Evolutionary conservation across 2,888 invertebrate genomes (phyloP).

Genomic region (Apamea epomidion): DNA sequence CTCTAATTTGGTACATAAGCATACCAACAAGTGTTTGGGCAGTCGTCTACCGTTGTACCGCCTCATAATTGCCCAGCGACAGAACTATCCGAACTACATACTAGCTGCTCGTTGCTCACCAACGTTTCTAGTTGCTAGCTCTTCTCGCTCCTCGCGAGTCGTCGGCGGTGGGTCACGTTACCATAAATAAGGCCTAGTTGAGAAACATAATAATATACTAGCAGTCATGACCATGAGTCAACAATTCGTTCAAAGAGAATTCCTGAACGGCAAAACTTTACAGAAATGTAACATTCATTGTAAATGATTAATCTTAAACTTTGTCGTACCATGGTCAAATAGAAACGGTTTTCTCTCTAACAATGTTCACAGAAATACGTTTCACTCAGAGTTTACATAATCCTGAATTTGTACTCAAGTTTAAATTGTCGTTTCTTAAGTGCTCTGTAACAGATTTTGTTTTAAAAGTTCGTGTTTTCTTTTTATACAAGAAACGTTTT

Average conservation of each 20-base stretch:
- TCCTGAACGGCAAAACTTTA: slow-evolving; percentile 9
- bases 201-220: not conserved
- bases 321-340: slow-evolving; percentile 18
- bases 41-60: not conserved
- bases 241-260: slow-evolving; percentile 17
- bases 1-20: not conserved
- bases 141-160: not conserved
- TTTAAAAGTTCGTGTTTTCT: slow-evolving; percentile 14
- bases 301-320: slow-evolving; percentile 24
- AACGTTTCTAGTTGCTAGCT: not conserved
- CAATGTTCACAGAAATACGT: slow-evolving; percentile 10
- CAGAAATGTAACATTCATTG: slow-evolving; percentile 37
- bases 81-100: not conserved
- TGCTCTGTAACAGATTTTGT: slow-evolving; percentile 33
- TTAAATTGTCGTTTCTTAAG: slow-evolving; percentile 25
- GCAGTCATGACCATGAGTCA: not conserved
- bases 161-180: not conserved
- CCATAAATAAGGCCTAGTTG: not conserved
- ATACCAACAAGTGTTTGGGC: not conserved
- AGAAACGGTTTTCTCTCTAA: slow-evolving; percentile 15
- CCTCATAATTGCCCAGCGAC: not conserved
- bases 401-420: slow-evolving; percentile 23
- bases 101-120: not conserved
- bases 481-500: slow-evolving; percentile 13
- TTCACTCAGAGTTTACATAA: slow-evolving; percentile 32